Base-by-base conservation (phyloP, 1,140 invertebrate species). In the Ostrea denselamellosa region DNA sequence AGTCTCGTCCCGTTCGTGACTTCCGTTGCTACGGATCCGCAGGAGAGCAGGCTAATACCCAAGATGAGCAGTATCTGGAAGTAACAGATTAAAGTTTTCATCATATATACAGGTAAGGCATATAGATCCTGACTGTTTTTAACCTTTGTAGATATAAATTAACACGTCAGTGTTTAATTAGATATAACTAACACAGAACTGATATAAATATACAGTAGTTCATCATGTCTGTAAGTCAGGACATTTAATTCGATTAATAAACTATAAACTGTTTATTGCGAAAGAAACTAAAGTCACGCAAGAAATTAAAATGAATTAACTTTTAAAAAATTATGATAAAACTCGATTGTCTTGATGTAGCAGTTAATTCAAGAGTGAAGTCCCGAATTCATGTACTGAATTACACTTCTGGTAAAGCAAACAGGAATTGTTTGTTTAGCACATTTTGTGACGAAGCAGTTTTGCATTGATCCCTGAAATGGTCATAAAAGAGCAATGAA, bases 1-100 rank as follows among this genome's bases (percentile, higher is more conserved):
- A 77, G 68, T 77, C 68, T 77, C 68, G 68, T 77, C 68, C 28
- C 68, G 68, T 12, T 25, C 68, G 68, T 77, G 68, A 77, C 68
- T 77, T 77, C 68, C 68, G 68, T 77, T 77, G 68, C 68, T 77
- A 77, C 68, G 68, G 68, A 25, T 77, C 22, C 25, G 22, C 28
- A 25, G 2, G 25, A 28, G 25, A 77, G 9, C 68, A 28, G 12
- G 68, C 68, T 77, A 25, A 77, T 77, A 28, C 68, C 25, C 12
- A 34, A 77, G 68, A 77, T 77, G 68, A 34, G 68, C 25, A 28
- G 68, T 77, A 44, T 28, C 25, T 34, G 25, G 12, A 34, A 77
- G 25, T 25, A 77, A 77, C 28, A 28, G 68, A 77, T 25, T 14
- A 77, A 22, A 25, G 25, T 28, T 71, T 77, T 44, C 28, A 28